phyloP scores from a whole-genome alignment of 2,888 invertebrate genomes.

The Nemotelus pantherinus region DNA sequence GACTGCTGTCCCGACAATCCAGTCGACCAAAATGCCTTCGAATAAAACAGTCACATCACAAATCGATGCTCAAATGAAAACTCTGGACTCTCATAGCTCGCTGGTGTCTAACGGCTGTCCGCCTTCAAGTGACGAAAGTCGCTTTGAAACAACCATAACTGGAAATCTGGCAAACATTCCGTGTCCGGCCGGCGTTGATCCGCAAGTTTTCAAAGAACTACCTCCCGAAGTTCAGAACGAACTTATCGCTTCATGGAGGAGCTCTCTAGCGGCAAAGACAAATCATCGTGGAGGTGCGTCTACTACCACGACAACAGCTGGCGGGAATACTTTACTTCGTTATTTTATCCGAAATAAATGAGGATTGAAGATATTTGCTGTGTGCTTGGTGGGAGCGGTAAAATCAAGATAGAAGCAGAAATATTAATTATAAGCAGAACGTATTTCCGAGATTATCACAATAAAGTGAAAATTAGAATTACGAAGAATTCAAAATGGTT shows the following conservation, averaged over 20 bases:
- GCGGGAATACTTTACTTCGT: slow-evolving; percentile 73
- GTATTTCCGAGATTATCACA: neutral
- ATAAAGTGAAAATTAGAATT: too few species aligned
- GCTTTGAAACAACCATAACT: slow-evolving; percentile 49
- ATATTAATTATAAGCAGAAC: neutral
- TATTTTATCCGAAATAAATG: slow-evolving; percentile 76
- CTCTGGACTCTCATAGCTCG: slow-evolving; percentile 1
- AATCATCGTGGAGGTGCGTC: slow-evolving; percentile 49
- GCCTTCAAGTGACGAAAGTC: neutral
- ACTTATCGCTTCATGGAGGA: slow-evolving; percentile 73
- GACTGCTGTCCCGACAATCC: slow-evolving; percentile 52
- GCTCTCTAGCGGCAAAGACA: slow-evolving; percentile 54
- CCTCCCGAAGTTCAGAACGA: slow-evolving; percentile 79
- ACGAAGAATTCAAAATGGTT: too few species aligned
- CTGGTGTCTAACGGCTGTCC: slow-evolving; percentile 1
- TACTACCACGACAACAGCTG: slow-evolving; percentile 57
- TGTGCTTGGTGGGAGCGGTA: neutral
- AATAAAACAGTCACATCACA: neutral
- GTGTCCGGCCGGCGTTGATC: slow-evolving; percentile 75
- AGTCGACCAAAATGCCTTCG: slow-evolving; percentile 54
- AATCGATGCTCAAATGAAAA: slow-evolving; percentile 21
- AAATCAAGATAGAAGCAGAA: neutral
- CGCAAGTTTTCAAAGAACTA: slow-evolving; percentile 75
- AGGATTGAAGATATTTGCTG: slow-evolving; percentile 52
- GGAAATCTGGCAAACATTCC: slow-evolving; percentile 61